Conservation (phyloP, 2,888 invertebrate genomes). For the Boloria selene region DNA sequence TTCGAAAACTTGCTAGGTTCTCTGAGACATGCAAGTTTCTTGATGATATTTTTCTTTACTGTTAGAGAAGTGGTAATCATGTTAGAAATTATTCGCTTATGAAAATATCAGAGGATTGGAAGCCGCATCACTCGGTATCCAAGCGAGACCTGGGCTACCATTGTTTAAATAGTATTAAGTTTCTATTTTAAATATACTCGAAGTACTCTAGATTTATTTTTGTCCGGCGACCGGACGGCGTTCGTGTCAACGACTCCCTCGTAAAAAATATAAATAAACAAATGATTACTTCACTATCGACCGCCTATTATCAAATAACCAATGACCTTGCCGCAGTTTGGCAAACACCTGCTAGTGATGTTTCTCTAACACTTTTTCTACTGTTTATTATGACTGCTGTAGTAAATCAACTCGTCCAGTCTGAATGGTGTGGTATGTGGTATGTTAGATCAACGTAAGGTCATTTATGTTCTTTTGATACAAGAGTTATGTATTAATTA, state of each 20-base stretch:
- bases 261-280: conserved; percentile 75
- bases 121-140: too few species aligned
- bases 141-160: too few species aligned
- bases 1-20: too few species aligned
- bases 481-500: too few species aligned
- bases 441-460: conserved; percentile 3
- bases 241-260: conserved; percentile 40
- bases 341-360: conserved; percentile 74
- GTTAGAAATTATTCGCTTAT: too few species aligned
- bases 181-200: conserved; percentile 1
- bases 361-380: conserved; percentile 70
- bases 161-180: background rate
- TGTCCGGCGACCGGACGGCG: conserved; percentile 14
- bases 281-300: conserved; percentile 64
- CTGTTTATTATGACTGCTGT: conserved; percentile 58
- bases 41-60: too few species aligned
- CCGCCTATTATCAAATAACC: conserved; percentile 69
- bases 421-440: conserved; percentile 5
- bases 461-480: background rate
- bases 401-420: conserved; percentile 32
- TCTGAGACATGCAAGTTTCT: too few species aligned
- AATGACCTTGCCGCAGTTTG: conserved; percentile 77
- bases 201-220: conserved; percentile 15
- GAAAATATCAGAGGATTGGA: too few species aligned
- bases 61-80: too few species aligned